Evolutionary conservation across 1,140 invertebrate species (phyloP).

Genomic region (Drosophila parvula): DNA sequence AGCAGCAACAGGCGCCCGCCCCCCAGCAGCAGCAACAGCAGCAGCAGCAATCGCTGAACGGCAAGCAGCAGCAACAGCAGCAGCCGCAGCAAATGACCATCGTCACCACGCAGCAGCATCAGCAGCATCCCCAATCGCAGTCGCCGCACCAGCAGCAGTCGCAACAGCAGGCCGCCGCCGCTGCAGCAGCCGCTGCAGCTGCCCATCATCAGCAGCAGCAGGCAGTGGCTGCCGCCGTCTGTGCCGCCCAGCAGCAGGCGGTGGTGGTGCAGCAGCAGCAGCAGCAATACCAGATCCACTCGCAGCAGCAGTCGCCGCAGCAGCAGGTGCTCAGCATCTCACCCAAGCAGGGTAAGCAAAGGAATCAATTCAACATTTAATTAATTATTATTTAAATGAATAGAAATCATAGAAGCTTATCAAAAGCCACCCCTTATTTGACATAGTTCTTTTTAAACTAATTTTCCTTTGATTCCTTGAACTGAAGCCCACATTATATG

Average conservation of each 20-base stretch:
- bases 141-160: slow-evolving; percentile 69
- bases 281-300: slow-evolving; percentile 82
- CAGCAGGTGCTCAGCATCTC: slow-evolving; percentile 80
- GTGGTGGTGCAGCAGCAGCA: slow-evolving; percentile 77
- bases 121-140: slow-evolving; percentile 70
- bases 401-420: neutral
- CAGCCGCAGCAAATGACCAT: slow-evolving; percentile 76
- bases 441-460: neutral
- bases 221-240: slow-evolving; percentile 73
- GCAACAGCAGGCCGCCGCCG: slow-evolving; percentile 69
- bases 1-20: slow-evolving; percentile 63
- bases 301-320: slow-evolving; percentile 83
- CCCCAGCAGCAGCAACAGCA: slow-evolving; percentile 57
- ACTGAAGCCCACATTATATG: neutral
- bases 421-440: neutral
- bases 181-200: slow-evolving; percentile 72
- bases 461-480: neutral
- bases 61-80: slow-evolving; percentile 70
- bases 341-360: slow-evolving; percentile 80
- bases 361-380: neutral
- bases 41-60: slow-evolving; percentile 63
- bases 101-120: slow-evolving; percentile 72
- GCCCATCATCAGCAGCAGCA: slow-evolving; percentile 73
- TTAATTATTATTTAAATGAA: neutral
- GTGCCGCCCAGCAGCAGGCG: slow-evolving; percentile 78